These are phyloP conservation scores for Apantesis nais DNA, from an alignment of 2,888 invertebrate genomes.

Conservation along the genomic window DNA sequence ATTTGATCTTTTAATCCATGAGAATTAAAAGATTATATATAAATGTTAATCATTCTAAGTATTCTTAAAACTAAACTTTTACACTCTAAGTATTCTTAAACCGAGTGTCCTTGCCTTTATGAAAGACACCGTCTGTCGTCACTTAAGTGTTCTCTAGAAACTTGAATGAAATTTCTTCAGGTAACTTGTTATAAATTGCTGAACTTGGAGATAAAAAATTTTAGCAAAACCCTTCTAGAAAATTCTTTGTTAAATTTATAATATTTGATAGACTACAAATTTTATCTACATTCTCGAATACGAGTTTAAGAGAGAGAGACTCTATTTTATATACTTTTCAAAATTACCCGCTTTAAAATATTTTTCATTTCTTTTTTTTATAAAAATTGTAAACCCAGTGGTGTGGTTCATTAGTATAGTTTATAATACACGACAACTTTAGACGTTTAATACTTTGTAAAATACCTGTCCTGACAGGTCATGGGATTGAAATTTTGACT, in stretches of 20 bases:
- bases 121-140: slow-evolving; percentile 6
- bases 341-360: no score
- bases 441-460: no score
- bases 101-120: slow-evolving; percentile 2
- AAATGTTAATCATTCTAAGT: background rate
- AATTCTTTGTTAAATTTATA: background rate
- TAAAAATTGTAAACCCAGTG: no score
- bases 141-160: slow-evolving; percentile 7
- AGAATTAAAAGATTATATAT: background rate
- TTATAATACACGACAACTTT: no score
- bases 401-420: no score
- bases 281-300: background rate
- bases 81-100: background rate
- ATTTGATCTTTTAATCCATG: background rate
- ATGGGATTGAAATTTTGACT: no score
- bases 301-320: background rate
- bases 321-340: no score
- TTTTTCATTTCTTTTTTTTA: background rate
- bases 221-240: background rate
- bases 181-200: slow-evolving; percentile 18
- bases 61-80: background rate
- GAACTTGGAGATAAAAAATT: slow-evolving; percentile 17
- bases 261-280: background rate
- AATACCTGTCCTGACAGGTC: no score
- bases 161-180: slow-evolving; percentile 12